These are phyloP conservation scores for Drosophila formosana DNA, from an alignment of 2,888 invertebrate genomes.

Conservation along the genomic window DNA sequence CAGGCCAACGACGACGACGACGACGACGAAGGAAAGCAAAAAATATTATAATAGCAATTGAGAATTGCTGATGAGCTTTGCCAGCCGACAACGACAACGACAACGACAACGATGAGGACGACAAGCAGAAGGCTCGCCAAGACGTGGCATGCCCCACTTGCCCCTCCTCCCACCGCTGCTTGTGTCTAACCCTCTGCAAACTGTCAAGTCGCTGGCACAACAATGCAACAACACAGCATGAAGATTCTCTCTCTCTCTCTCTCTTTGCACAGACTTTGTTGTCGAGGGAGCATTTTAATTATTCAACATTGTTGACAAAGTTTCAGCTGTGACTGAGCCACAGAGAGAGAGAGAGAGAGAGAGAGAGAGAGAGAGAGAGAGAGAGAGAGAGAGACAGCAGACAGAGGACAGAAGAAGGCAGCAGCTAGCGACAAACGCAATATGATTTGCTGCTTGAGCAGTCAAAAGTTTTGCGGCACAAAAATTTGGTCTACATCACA, in stretches of 20 bases:
- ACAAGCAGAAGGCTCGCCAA: slow-evolving; percentile 36
- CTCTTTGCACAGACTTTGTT: slow-evolving; percentile 57
- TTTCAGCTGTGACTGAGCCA: slow-evolving; percentile 66
- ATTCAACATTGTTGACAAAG: slow-evolving; percentile 83
- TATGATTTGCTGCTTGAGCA: slow-evolving; percentile 78
- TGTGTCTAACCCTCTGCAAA: slow-evolving; percentile 29
- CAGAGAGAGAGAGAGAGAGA: too few species aligned
- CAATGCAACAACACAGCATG: slow-evolving; percentile 30
- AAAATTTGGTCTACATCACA: slow-evolving; percentile 51
- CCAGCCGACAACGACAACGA: slow-evolving; percentile 26
- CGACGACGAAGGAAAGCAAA: slow-evolving; percentile 42
- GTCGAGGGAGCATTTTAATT: slow-evolving; percentile 83
- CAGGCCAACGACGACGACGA: slow-evolving; percentile 12
- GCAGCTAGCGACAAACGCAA: slow-evolving; percentile 43
- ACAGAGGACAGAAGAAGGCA: not conserved
- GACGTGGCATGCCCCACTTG: slow-evolving; percentile 21
- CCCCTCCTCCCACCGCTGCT: not conserved
- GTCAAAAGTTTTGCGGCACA: slow-evolving; percentile 66
- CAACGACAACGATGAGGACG: slow-evolving; percentile 8
- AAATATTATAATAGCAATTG: slow-evolving; percentile 81
- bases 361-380: too few species aligned
- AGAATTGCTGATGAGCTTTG: slow-evolving; percentile 79
- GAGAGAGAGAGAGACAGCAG: too few species aligned
- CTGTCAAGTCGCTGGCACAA: slow-evolving; percentile 53
- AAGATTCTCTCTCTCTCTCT: slow-evolving; percentile 55